A percentile compares a stretch with the other conserved stretches of the same genome.
These are phyloP conservation scores for Notoglanidium macrostoma DNA, from an alignment of 2,797 vertebrate genomes.

Conservation along the genomic window DNA sequence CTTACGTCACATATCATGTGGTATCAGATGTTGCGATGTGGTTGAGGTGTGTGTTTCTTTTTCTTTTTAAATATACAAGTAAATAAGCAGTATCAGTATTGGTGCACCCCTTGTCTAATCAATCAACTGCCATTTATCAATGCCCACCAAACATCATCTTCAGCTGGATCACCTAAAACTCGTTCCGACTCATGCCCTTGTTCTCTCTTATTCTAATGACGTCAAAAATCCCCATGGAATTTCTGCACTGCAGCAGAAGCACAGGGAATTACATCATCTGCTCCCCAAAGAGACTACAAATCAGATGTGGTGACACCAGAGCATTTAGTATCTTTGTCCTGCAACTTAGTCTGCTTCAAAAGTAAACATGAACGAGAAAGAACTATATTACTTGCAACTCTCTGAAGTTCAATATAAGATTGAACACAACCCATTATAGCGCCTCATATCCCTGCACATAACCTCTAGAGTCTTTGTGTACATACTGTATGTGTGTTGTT, in stretches of 20 bases:
- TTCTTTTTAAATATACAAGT: neutral
- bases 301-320: neutral
- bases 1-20: neutral
- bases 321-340: neutral
- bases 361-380: neutral
- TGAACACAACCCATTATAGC: neutral
- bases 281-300: conserved; percentile 6
- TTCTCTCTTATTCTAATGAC: neutral
- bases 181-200: neutral
- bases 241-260: conserved; percentile 14
- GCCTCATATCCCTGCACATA: neutral
- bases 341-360: neutral
- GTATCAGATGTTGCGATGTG: neutral
- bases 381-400: neutral
- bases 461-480: neutral
- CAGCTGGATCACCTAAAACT: neutral
- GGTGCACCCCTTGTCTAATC: neutral
- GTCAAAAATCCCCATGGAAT: neutral
- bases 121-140: neutral
- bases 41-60: too few relatives aligned
- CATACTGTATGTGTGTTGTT: neutral
- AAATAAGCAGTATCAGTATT: neutral
- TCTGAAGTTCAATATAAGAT: neutral
- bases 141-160: neutral
- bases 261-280: neutral